Evolutionary conservation across 2,113 vertebrate genomes (phyloP).

Genomic region (Lepus europaeus): DNA sequence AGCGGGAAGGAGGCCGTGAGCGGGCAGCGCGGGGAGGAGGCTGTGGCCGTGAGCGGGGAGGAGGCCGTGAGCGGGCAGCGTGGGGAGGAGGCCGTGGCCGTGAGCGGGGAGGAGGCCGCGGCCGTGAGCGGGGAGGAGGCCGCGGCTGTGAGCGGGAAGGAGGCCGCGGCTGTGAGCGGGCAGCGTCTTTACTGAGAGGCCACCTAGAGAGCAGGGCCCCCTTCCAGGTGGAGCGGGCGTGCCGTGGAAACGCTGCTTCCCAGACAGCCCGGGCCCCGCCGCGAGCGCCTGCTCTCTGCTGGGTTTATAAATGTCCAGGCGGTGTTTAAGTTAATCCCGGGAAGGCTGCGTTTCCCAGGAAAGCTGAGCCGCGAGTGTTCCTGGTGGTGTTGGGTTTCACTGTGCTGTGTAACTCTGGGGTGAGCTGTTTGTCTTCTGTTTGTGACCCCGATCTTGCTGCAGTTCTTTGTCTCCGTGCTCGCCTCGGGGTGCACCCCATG

Average conservation of each 20-base stretch:
- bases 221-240: background rate
- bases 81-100: background rate
- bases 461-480: constrained; percentile 30
- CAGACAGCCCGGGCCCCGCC: background rate
- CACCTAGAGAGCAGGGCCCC: background rate
- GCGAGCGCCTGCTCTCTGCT: background rate
- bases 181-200: background rate
- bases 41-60: too few relatives aligned
- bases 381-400: constrained; percentile 70
- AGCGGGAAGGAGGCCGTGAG: too few relatives aligned
- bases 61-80: too few relatives aligned
- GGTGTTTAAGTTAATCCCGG: constrained; percentile 43
- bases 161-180: too few relatives aligned
- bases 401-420: background rate
- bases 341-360: constrained; percentile 32
- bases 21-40: too few relatives aligned
- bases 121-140: too few relatives aligned
- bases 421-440: constrained; percentile 71
- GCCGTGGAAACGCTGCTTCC: background rate
- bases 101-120: too few relatives aligned
- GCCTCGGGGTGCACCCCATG: background rate
- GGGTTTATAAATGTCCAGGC: constrained; percentile 15
- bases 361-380: constrained; percentile 50
- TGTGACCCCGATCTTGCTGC: background rate
- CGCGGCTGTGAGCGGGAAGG: too few relatives aligned